Evolutionary conservation across 1,140 invertebrate genomes (phyloP).

Genomic region (Subanguina moxae): DNA sequence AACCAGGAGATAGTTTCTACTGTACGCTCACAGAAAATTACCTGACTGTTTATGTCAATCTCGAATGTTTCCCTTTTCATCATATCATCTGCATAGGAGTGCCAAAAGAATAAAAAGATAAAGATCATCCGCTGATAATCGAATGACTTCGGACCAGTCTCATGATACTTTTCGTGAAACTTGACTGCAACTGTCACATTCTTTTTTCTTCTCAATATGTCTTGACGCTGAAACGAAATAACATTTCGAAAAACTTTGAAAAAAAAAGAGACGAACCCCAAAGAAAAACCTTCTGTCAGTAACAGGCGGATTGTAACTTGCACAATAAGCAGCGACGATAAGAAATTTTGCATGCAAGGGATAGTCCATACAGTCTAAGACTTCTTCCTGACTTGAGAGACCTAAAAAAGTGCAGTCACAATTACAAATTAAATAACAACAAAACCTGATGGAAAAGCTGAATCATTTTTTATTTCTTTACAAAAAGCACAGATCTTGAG

Average conservation of each 20-base stretch:
- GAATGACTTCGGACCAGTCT: constrained; percentile 23
- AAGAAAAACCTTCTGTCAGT: constrained; percentile 27
- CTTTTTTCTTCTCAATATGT: constrained; percentile 14
- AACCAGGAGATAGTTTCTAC: not conserved
- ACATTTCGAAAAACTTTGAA: not conserved
- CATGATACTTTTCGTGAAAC: constrained; percentile 20
- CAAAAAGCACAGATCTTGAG: constrained; percentile 1
- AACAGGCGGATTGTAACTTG: constrained; percentile 27
- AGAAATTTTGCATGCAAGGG: constrained; percentile 16
- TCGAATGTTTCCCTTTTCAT: not conserved
- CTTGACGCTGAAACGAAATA: not conserved
- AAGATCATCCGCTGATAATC: constrained; percentile 27
- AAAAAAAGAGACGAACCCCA: constrained; percentile 6
- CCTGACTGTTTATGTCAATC: constrained; percentile 6
- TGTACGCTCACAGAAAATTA: constrained; percentile 10
- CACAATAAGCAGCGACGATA: constrained; percentile 33
- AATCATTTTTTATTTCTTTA: constrained; percentile 15
- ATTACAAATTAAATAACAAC: not conserved
- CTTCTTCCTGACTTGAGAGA: too few relatives aligned
- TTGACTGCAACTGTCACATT: constrained; percentile 2
- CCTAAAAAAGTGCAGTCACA: too few relatives aligned
- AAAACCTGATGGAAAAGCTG: constrained; percentile 11
- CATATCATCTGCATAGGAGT: constrained; percentile 2
- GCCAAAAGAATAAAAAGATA: constrained; percentile 27
- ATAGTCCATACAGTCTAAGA: constrained; percentile 10